Percentiles rank a stretch among this genome's conserved stretches.
These are phyloP conservation scores for Psephotus haematonotus DNA, from an alignment of 2,113 vertebrate species.

Conservation along the genomic window DNA sequence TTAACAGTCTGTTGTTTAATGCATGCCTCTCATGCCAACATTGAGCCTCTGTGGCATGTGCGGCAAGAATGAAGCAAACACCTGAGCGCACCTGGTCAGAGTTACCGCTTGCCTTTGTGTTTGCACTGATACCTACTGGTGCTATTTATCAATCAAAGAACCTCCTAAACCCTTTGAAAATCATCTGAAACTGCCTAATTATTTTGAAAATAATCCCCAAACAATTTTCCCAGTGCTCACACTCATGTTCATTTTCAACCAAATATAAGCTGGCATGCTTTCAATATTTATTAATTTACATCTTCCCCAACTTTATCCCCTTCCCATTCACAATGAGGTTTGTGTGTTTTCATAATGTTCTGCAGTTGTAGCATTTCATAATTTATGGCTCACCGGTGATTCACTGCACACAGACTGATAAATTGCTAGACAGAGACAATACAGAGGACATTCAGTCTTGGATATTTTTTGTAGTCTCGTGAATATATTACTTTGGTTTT, in stretches of 20 bases:
- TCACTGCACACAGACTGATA: neutral
- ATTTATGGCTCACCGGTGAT: neutral
- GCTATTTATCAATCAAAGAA: neutral
- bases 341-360: neutral
- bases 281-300: neutral
- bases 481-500: neutral
- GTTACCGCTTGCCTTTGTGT: neutral
- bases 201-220: neutral
- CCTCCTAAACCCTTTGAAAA: neutral
- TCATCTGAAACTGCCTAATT: neutral
- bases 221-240: neutral
- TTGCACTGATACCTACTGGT: neutral
- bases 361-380: neutral
- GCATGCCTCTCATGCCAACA: neutral
- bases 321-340: neutral
- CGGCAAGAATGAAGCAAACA: neutral
- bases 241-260: neutral
- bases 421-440: neutral
- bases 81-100: neutral
- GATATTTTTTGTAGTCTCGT: neutral
- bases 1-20: neutral
- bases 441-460: neutral
- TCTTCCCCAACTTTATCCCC: neutral
- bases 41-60: accelerated
- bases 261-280: neutral